Base-by-base conservation (phyloP, 2,888 invertebrate species). In the Protodeltote pygarga region DNA sequence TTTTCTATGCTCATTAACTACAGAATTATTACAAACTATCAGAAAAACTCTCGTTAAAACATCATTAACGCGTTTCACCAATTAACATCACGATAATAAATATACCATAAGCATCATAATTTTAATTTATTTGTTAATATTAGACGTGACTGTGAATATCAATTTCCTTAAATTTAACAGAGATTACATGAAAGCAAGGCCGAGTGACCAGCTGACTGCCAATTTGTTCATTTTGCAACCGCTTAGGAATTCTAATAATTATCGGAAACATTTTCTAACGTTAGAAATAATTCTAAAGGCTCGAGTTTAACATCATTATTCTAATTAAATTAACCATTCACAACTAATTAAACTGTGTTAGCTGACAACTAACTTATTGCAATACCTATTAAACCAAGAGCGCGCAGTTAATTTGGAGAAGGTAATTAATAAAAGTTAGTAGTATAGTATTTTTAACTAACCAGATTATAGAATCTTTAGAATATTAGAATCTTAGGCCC, bases 181-280 rank as follows among this genome's bases (percentile, higher is more conserved):
- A 54, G 41, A 61, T 59, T 51, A 45, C 60, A 55, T 54, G 66
- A 71, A 72, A 65, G 68, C 74, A 71, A 72, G 71, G 71, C 53
- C 69, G 46, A 14, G 46, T 61, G 52, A 62, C 61, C 59, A 48
- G n/a, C n/a, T n/a, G n/a, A n/a, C 57, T 53, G 45, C 52, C 47
- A 57, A 66, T 66, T 65, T 52, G 46, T 53, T 38, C 33, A 31
- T 71, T 66, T 74, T 66, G 70, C 57, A 69, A 65, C 52, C 49
- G 53, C 42, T 54, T 39, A 48, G 45, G 53, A 54, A 65, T 58
- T 48, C 35, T 38, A 52, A 58, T 62, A 61, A 34, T 63, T 65
- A 46, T 20, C 13, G 37, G 50, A 48, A 49, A 47, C 19, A 25
- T 48, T 35, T 29, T 45, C 38, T 42, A 21, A 27, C 35, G 45